Base-by-base conservation (phyloP, 2,888 invertebrate genomes). In the Asteroscopus sphinx region DNA sequence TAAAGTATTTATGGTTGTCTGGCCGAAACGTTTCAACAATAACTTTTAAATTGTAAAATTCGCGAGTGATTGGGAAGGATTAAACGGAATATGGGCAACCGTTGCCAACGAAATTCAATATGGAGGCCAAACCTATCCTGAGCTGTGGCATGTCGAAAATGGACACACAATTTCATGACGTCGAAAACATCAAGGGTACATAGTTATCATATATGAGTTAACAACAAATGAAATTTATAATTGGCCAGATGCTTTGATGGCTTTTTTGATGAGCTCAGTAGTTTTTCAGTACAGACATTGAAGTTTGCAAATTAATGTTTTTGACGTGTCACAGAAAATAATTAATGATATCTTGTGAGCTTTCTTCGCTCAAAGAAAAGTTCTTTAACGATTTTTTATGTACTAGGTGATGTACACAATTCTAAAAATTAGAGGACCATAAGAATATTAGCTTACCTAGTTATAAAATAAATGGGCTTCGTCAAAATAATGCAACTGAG, bases 41-140 rank as follows among this genome's bases (percentile, higher is more conserved):
- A 65, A 65, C 58, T 65, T 49, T 45, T 25, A 58, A 44, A 63
- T 65, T 28, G 44, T 58, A 12, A 32, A 48, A 57, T 36, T 13
- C 49, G 44, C 21, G 51, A 58, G 58, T 46, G 65, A 58, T 51
- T 26, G 12, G 13, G 40, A 36, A 58, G 45, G 63, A 58, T 65
- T 65, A 58, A 63, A 45, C 15, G 28, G 21, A 48, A 64, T 41
- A 45, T 16, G 49, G n/a, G 40, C 41, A 28, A 28, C 45, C 32
- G 9, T 6, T 21, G 21, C 36, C 13, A 4, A 17, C 58, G 11
- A 64, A 52, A 59, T 59, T 59, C 33, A 66, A 66, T 59, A 64
- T 52, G 52, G 41, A 39, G 4, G 28, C 32, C 2, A 37, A 37
- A 41, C 17, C 37, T 11, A 21, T 16, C 15, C 6, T 26, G 7